These are phyloP conservation scores for Sebastolobus altivelis DNA, from an alignment of 2,797 vertebrate species.

Conservation along the genomic window DNA sequence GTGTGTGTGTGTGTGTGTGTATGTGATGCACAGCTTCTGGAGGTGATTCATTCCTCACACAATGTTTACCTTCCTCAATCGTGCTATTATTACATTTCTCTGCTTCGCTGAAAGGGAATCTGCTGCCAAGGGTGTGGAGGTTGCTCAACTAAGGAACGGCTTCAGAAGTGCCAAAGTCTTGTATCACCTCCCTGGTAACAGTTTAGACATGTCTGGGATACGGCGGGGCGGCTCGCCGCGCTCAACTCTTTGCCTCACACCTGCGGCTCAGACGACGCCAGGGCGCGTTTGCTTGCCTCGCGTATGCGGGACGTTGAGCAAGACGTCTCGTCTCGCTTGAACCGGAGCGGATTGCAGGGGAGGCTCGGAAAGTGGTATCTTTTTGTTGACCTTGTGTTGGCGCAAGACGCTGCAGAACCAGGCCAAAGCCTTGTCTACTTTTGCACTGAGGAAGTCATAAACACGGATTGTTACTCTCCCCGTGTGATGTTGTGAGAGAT, in stretches of 20 bases:
- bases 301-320: slow-evolving; percentile 16
- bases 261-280: slow-evolving; percentile 34
- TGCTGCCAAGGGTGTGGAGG: slow-evolving; percentile 67
- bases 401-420: slow-evolving; percentile 30
- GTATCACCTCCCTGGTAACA: slow-evolving; percentile 56
- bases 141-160: slow-evolving; percentile 65
- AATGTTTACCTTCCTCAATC: slow-evolving; percentile 65
- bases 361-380: slow-evolving; percentile 41
- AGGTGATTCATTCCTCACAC: slow-evolving; percentile 58
- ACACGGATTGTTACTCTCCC: slow-evolving; percentile 51
- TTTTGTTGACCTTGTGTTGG: slow-evolving; percentile 55
- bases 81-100: slow-evolving; percentile 62
- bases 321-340: slow-evolving; percentile 35
- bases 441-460: slow-evolving; percentile 56
- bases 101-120: slow-evolving; percentile 47
- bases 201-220: slow-evolving; percentile 68
- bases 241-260: slow-evolving; percentile 41
- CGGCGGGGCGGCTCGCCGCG: background rate
- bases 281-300: slow-evolving; percentile 20
- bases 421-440: slow-evolving; percentile 63
- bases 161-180: slow-evolving; percentile 40
- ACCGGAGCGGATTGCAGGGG: slow-evolving; percentile 2
- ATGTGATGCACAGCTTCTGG: slow-evolving; percentile 26
- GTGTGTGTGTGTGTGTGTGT: background rate
- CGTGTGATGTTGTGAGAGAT: slow-evolving; percentile 27